A percentile compares a stretch with the other conserved stretches of the same genome.
phyloP scores from a whole-genome alignment of 2,888 invertebrate species.

The Nemoura dubitans region DNA sequence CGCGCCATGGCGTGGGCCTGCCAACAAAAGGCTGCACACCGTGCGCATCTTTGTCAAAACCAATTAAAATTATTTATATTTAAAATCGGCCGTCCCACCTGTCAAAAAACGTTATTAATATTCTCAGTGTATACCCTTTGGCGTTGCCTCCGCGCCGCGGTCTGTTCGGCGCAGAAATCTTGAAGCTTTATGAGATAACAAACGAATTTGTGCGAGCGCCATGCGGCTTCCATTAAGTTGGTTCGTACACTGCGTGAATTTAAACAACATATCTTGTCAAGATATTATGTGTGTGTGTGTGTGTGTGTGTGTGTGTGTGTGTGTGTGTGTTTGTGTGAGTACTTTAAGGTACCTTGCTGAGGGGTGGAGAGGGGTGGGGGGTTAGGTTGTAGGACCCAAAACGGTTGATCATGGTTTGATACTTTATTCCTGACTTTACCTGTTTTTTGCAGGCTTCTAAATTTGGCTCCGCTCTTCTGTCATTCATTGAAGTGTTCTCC shows the following conservation, averaged over 20 bases:
- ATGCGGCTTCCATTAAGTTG: neutral
- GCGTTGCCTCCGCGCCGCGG: slow-evolving; percentile 22
- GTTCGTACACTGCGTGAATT: neutral
- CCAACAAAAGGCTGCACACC: slow-evolving; percentile 19
- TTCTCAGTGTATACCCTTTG: neutral
- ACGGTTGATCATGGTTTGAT: neutral
- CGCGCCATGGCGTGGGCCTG: neutral
- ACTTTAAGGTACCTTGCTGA: too few relatives aligned
- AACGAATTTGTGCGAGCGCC: neutral
- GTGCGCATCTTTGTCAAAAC: slow-evolving; percentile 45
- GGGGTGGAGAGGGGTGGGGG: neutral
- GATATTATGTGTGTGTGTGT: too few relatives aligned
- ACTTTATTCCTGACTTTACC: neutral
- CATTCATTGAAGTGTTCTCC: neutral
- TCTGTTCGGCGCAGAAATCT: neutral
- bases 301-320: too few relatives aligned
- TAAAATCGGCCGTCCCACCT: slow-evolving; percentile 46
- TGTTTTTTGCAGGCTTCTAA: neutral
- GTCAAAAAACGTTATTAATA: slow-evolving; percentile 44
- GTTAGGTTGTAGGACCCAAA: neutral
- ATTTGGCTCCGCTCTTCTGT: neutral
- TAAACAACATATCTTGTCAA: neutral
- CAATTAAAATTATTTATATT: slow-evolving; percentile 48
- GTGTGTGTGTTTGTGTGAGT: too few relatives aligned
- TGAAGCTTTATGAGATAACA: neutral